phyloP scores from a whole-genome alignment of 2,797 vertebrate genomes.

The Rhodeus uyekii region DNA sequence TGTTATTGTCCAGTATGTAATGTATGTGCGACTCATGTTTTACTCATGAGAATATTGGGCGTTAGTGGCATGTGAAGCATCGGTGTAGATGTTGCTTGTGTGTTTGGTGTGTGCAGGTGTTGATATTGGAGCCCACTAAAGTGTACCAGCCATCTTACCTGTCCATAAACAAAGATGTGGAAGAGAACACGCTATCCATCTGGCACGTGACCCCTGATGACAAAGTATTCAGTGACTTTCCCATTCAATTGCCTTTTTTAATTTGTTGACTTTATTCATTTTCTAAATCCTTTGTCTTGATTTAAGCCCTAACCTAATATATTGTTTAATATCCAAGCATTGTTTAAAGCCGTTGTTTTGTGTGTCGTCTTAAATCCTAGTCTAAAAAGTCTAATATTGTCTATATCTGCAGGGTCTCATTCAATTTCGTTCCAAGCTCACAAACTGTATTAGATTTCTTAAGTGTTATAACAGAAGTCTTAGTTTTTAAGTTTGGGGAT shows the following conservation, averaged over 20 bases:
- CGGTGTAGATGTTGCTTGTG: not conserved
- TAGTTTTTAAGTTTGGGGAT: not conserved
- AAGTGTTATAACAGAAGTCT: not conserved
- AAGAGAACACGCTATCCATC: slow-evolving; percentile 94
- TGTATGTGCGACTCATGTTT: too few species aligned
- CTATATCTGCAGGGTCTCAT: not conserved
- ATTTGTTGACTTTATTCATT: not conserved
- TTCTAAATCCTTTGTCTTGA: not conserved
- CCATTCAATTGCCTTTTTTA: not conserved
- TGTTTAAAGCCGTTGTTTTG: not conserved
- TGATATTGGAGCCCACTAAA: slow-evolving; percentile 97
- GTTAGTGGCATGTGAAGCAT: not conserved
- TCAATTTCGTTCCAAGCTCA: not conserved
- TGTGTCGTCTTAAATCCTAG: not conserved
- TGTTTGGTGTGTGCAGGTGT: slow-evolving; percentile 78
- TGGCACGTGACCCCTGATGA: slow-evolving; percentile 96
- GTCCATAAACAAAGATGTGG: slow-evolving; percentile 95
- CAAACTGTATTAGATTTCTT: not conserved
- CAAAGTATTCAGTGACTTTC: slow-evolving; percentile 85
- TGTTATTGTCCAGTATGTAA: not conserved
- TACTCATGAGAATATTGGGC: too few species aligned
- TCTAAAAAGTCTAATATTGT: not conserved
- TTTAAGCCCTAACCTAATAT: not conserved
- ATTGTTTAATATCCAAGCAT: not conserved
- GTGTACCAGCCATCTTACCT: slow-evolving; percentile 97